Evolutionary conservation across 2,113 vertebrate genomes (phyloP).

Genomic region (Terrapene triunguis): DNA sequence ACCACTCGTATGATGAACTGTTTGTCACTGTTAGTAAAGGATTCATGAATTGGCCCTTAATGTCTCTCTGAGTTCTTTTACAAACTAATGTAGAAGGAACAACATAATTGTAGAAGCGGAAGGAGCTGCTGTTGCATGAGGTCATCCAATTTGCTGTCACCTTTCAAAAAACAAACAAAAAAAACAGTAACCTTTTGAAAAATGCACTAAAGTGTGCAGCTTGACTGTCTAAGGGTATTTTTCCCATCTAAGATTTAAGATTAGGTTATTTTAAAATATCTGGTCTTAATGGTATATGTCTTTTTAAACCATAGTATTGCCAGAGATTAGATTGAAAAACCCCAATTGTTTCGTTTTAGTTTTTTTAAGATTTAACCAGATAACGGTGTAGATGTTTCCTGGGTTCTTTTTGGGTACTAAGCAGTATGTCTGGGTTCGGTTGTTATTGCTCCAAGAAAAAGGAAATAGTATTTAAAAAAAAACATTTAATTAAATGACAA

Average conservation of each 20-base stretch:
- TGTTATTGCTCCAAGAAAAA: slow-evolving; percentile 45
- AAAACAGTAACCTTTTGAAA: background rate
- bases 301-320: background rate
- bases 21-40: background rate
- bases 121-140: background rate
- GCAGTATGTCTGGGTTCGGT: background rate
- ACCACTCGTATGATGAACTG: background rate
- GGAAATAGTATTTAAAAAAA: slow-evolving; percentile 58
- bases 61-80: background rate
- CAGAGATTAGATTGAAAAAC: background rate
- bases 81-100: background rate
- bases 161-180: background rate
- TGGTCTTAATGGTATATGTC: background rate
- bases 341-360: too few relatives aligned
- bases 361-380: background rate
- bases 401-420: background rate
- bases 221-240: background rate
- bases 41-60: background rate
- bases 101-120: background rate
- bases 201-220: background rate
- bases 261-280: background rate
- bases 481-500: slow-evolving; percentile 74
- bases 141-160: background rate
- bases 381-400: background rate
- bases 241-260: background rate